Conservation (phyloP, 1,140 invertebrate genomes). For the Monochamus saltuarius region DNA sequence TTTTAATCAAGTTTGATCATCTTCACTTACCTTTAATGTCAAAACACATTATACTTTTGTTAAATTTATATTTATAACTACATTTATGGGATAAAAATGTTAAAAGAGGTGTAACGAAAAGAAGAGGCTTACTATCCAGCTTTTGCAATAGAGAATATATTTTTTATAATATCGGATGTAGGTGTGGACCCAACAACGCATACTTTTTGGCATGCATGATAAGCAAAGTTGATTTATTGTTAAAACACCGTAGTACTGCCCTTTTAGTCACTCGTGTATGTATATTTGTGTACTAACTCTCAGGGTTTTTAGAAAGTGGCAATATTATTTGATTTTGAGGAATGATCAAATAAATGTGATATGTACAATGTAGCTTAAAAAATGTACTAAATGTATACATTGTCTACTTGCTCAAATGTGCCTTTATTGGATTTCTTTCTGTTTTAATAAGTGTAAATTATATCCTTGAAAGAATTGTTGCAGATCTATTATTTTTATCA, state of each 20-base stretch:
- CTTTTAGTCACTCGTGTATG: conserved; percentile 25
- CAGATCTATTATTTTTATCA: conserved; percentile 29
- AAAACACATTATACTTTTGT: too few relatives aligned
- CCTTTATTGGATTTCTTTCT: conserved; percentile 35
- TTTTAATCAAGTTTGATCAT: too few relatives aligned
- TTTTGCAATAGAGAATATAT: too few relatives aligned
- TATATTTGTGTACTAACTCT: conserved; percentile 48
- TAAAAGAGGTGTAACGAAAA: too few relatives aligned
- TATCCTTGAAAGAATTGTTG: conserved; percentile 29
- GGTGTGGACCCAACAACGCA: too few relatives aligned
- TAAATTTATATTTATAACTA: too few relatives aligned
- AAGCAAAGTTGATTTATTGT: neutral
- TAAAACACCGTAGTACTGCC: conserved; percentile 10
- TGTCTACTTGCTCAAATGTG: conserved; percentile 43
- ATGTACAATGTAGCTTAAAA: conserved; percentile 38
- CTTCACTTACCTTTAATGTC: too few relatives aligned
- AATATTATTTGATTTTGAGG: conserved; percentile 30
- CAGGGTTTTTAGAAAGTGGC: conserved; percentile 43
- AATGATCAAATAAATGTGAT: conserved; percentile 41
- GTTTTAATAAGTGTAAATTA: conserved; percentile 18
- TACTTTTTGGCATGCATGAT: conserved; percentile 13
- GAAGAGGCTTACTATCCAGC: too few relatives aligned
- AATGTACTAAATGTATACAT: conserved; percentile 38
- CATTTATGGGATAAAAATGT: too few relatives aligned
- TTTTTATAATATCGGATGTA: too few relatives aligned